Percentiles rank a stretch among this genome's conserved stretches.
phyloP scores from a whole-genome alignment of 1,140 invertebrate species.

The Halesus radiatus region DNA sequence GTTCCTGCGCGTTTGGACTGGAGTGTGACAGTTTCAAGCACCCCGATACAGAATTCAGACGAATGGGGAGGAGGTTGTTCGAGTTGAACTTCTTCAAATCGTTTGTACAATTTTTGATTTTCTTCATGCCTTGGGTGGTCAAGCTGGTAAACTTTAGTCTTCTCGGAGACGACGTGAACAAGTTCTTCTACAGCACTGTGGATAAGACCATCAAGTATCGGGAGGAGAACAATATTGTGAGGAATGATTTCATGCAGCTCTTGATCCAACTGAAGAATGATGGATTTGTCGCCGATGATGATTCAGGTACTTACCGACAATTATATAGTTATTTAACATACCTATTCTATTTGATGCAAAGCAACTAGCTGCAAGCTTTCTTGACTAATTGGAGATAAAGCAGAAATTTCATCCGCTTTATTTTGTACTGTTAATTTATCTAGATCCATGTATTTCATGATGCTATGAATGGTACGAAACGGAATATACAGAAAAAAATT shows the following conservation, averaged over 20 bases:
- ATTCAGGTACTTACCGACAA: slow-evolving; percentile 4
- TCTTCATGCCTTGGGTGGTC: slow-evolving; percentile 41
- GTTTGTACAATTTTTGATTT: slow-evolving; percentile 46
- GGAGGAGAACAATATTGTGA: slow-evolving; percentile 60
- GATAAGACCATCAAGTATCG: slow-evolving; percentile 63
- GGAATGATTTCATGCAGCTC: slow-evolving; percentile 66
- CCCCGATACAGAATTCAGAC: slow-evolving; percentile 70
- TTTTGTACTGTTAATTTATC: too few relatives aligned
- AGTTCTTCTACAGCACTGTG: slow-evolving; percentile 64
- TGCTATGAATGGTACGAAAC: too few relatives aligned
- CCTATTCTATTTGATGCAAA: too few relatives aligned
- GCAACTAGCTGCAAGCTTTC: neutral
- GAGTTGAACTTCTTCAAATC: slow-evolving; percentile 34
- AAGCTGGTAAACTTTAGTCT: neutral
- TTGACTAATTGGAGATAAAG: neutral
- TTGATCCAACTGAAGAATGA: slow-evolving; percentile 66
- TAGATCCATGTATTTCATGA: too few relatives aligned
- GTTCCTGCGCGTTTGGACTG: slow-evolving; percentile 75
- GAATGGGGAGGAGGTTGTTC: slow-evolving; percentile 61
- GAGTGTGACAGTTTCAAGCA: slow-evolving; percentile 72
- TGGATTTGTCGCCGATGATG: slow-evolving; percentile 56
- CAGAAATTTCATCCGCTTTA: too few relatives aligned
- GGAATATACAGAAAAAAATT: too few relatives aligned
- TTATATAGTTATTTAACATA: too few relatives aligned
- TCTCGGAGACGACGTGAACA: slow-evolving; percentile 59